phyloP scores from a whole-genome alignment of 1,140 invertebrate species.

The Ceratina japonica region DNA sequence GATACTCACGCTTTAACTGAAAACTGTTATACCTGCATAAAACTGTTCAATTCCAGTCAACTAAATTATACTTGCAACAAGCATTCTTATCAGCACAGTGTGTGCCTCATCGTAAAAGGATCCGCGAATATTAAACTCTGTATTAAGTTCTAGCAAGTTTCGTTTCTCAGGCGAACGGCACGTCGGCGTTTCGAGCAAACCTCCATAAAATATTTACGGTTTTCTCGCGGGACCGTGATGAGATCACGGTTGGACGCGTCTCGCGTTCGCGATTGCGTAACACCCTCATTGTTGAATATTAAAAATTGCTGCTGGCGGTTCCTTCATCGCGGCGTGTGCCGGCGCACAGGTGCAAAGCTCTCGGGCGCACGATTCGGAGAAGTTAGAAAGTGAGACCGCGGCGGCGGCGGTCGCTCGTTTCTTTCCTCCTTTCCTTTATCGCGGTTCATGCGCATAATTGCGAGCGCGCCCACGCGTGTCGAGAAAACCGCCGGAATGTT shows the following conservation, averaged over 20 bases:
- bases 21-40: too few species aligned
- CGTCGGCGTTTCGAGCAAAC: not conserved
- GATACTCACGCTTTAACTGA: not conserved
- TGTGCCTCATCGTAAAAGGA: not conserved
- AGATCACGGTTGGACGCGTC: constrained; percentile 21
- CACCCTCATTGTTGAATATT: not conserved
- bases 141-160: too few species aligned
- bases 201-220: constrained; percentile 23
- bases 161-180: too few species aligned
- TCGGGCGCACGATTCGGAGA: constrained; percentile 29
- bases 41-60: too few species aligned
- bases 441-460: not conserved
- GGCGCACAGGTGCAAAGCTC: constrained; percentile 17
- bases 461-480: constrained; percentile 4
- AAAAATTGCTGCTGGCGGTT: not conserved
- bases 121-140: not conserved
- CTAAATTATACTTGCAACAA: too few species aligned
- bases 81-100: too few species aligned
- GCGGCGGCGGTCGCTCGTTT: not conserved
- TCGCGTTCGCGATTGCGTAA: constrained; percentile 3
- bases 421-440: constrained; percentile 11
- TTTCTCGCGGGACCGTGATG: constrained; percentile 22
- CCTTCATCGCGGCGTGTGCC: not conserved
- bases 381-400: constrained; percentile 42
- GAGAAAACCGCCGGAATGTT: not conserved